Conservation (phyloP, 2,113 vertebrate genomes). For the Psephotus haematonotus region DNA sequence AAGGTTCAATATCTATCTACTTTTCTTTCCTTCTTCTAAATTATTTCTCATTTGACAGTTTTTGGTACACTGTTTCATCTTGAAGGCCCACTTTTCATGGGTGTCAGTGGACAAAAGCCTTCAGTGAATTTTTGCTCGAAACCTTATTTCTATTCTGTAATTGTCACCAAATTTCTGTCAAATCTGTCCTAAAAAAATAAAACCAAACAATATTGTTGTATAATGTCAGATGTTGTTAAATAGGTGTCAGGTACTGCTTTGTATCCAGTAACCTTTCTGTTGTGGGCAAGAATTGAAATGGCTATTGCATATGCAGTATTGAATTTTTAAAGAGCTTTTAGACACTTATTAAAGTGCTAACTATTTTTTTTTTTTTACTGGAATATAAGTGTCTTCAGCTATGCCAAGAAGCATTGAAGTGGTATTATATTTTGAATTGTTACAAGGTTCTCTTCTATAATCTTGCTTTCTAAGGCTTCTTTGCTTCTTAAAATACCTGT, state of each 20-base stretch:
- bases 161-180: slow-evolving; percentile 2
- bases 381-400: not conserved
- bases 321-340: slow-evolving; percentile 7
- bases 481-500: slow-evolving; percentile 1
- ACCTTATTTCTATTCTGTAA: not conserved
- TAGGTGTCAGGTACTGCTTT: not conserved
- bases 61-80: not conserved
- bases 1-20: not conserved
- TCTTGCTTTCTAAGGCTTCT: not conserved
- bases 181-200: not conserved
- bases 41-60: not conserved
- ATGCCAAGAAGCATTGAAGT: not conserved
- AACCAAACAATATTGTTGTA: not conserved
- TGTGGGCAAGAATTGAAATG: not conserved
- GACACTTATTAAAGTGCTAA: not conserved
- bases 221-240: not conserved
- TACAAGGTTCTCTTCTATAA: not conserved
- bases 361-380: slow-evolving; percentile 1
- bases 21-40: not conserved
- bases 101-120: not conserved
- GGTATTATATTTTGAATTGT: not conserved
- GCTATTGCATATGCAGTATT: not conserved
- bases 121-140: not conserved
- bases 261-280: not conserved
- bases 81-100: not conserved